Evolutionary conservation across 2,113 vertebrate genomes (phyloP), one percentile per base, ranked within the genome.

Genomic region (Pelecanoides urinatrix): DNA sequence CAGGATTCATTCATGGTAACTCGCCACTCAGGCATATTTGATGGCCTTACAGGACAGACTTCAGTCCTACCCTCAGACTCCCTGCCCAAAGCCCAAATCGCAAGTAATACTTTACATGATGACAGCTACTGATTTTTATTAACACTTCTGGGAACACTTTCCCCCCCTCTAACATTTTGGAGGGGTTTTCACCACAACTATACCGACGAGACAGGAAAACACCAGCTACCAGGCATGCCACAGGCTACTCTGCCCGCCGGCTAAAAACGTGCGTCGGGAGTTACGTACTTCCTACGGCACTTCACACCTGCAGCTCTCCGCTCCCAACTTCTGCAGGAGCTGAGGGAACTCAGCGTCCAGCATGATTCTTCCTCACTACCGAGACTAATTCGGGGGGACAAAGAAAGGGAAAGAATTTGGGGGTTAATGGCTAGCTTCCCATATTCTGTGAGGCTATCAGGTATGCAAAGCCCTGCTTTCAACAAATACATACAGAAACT

Each of bases 11-110:
- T 19, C 32, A 9, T 3, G 8, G 1, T 5, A 50, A 27, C 26
- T 29, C 4, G 3, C 15, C 44, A 18, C 67, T 36, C 11, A 0
- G 17, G 49, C 11, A 2, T 3, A 8, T 11, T 2, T 21, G 34
- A 30, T 21, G 66, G 58, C 74, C 23, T 7, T 11, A 15, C 18
- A 38, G 53, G 45, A 19, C 45, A 34, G 53, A 32, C 52, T 47
- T 25, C 6, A 16, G 38, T 34, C 21, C 32, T 7, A 8, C 21
- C 17, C 42, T 16, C 52, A 2, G 6, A 9, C 52, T 23, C 27
- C 44, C 27, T 55, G 71, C 38, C 55, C 88, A 30, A 47, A 61
- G n/a, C 62, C 47, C 63, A 61, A 7, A n/a, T 4, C 3, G 1
- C 71, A 62, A 26, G 9, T 56, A n/a, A 21, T 10, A n/a, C 40